phyloP scores from a whole-genome alignment of 2,888 invertebrate species.

The Xestia xanthographa region DNA sequence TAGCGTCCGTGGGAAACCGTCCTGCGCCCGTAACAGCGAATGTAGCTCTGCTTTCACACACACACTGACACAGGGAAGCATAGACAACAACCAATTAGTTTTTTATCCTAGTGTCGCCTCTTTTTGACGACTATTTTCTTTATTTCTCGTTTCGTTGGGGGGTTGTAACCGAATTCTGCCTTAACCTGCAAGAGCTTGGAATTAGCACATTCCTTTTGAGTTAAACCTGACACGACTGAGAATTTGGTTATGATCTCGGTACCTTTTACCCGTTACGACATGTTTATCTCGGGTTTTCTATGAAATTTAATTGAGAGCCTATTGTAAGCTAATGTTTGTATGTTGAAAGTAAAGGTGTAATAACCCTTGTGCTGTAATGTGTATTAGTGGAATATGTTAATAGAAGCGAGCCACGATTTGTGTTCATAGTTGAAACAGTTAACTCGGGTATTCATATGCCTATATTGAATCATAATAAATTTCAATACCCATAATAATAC shows the following conservation, averaged over 20 bases:
- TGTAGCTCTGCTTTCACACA: slow-evolving; percentile 91
- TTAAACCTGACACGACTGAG: slow-evolving; percentile 67
- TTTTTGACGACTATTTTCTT: slow-evolving; percentile 74
- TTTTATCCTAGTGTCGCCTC: slow-evolving; percentile 77
- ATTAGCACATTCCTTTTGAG: slow-evolving; percentile 73
- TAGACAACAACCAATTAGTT: slow-evolving; percentile 82
- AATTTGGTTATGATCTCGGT: slow-evolving; percentile 80
- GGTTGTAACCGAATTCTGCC: slow-evolving; percentile 77
- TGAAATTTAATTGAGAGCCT: slow-evolving; percentile 76
- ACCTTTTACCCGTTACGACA: slow-evolving; percentile 73
- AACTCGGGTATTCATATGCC: slow-evolving; percentile 81
- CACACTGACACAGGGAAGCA: slow-evolving; percentile 88
- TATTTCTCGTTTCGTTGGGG: slow-evolving; percentile 65
- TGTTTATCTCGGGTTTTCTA: slow-evolving; percentile 81
- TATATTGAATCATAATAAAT: slow-evolving; percentile 84
- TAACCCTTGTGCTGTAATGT: slow-evolving; percentile 82
- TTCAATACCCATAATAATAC: slow-evolving; percentile 82
- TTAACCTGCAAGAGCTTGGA: slow-evolving; percentile 64
- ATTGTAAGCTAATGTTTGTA: slow-evolving; percentile 81
- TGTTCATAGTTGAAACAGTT: slow-evolving; percentile 88
- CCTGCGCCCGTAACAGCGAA: slow-evolving; percentile 83
- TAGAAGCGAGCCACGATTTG: slow-evolving; percentile 88
- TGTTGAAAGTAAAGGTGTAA: slow-evolving; percentile 79
- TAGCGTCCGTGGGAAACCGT: slow-evolving; percentile 82
- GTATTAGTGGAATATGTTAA: slow-evolving; percentile 83